Evolutionary conservation across 2,797 vertebrate genomes (phyloP).

Genomic region (Otolemur crassicaudatus): DNA sequence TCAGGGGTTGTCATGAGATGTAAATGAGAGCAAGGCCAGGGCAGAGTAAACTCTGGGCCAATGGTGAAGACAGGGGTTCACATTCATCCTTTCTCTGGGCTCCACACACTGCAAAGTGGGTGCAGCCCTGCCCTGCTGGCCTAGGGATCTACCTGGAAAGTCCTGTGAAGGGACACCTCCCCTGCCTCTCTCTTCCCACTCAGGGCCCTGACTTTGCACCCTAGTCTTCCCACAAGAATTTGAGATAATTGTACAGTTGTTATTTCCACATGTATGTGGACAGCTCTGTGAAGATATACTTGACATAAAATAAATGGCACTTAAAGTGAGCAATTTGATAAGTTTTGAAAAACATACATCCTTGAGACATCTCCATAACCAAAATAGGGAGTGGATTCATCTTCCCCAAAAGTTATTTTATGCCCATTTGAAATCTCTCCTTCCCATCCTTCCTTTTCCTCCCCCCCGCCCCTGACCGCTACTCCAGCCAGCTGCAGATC

Average conservation of each 20-base stretch:
- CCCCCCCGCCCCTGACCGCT: neutral
- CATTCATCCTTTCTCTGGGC: too few species aligned
- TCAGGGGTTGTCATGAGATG: neutral
- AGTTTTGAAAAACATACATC: neutral
- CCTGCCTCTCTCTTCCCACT: too few species aligned
- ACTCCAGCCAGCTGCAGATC: neutral
- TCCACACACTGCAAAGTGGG: neutral
- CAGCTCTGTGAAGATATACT: neutral
- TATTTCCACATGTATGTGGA: neutral
- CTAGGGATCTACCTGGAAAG: neutral
- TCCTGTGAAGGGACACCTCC: accelerated
- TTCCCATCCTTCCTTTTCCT: neutral
- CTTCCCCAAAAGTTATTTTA: neutral
- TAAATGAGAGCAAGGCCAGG: neutral
- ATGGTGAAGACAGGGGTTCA: neutral
- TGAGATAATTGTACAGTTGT: neutral
- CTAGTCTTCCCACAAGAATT: neutral
- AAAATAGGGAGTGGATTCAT: neutral
- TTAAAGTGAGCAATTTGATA: conserved; percentile 27
- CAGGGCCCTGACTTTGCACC: neutral
- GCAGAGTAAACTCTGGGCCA: neutral
- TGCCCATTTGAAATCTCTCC: neutral
- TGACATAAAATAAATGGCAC: neutral
- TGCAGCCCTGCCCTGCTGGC: neutral
- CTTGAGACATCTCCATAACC: neutral